Percentiles rank a stretch among this genome's conserved stretches.
phyloP scores from a whole-genome alignment of 2,113 vertebrate species.

The Diglossa brunneiventris region DNA sequence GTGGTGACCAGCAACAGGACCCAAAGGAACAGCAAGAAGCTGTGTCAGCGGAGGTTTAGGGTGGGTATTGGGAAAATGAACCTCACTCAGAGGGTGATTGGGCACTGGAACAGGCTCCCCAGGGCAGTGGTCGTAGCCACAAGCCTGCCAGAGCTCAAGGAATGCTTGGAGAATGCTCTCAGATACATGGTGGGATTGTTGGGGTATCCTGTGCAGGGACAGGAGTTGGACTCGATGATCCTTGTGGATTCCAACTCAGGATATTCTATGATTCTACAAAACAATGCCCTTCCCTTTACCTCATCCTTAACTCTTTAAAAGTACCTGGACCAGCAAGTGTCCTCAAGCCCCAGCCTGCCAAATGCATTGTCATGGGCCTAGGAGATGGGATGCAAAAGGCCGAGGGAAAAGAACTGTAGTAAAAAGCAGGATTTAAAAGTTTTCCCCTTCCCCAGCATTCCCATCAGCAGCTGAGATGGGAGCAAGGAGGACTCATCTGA shows the following conservation, averaged over 20 bases:
- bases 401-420: not conserved
- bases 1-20: not conserved
- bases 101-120: not conserved
- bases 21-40: not conserved
- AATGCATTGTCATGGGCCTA: not conserved
- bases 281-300: not conserved
- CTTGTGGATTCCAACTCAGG: not conserved
- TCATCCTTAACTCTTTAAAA: not conserved
- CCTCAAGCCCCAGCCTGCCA: not conserved
- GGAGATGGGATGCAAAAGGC: not conserved
- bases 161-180: not conserved
- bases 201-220: not conserved
- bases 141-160: not conserved
- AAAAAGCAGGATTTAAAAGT: not conserved
- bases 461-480: not conserved
- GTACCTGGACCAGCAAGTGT: not conserved
- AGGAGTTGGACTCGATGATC: not conserved
- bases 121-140: not conserved
- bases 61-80: not conserved
- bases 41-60: not conserved
- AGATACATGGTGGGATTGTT: not conserved
- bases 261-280: not conserved
- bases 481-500: not conserved
- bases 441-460: not conserved
- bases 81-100: not conserved